phyloP scores from a whole-genome alignment of 2,113 vertebrate species.

The Gavia stellata region DNA sequence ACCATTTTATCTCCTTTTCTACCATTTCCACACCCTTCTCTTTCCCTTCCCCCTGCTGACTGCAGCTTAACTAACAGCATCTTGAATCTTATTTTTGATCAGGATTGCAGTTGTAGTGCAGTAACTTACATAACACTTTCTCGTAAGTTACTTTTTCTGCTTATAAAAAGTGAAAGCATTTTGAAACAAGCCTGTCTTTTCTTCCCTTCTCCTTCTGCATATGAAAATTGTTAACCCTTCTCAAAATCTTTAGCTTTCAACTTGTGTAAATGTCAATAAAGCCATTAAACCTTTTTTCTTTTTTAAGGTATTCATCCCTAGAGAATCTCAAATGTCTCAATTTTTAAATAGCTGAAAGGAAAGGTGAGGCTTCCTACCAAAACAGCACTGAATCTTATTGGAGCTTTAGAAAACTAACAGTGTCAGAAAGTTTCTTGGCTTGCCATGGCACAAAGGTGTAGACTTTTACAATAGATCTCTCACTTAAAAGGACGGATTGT shows the following conservation, averaged over 20 bases:
- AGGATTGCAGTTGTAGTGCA: slow-evolving; percentile 20
- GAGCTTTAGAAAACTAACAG: background rate
- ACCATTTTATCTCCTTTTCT: background rate
- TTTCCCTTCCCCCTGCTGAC: background rate
- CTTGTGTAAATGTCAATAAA: background rate
- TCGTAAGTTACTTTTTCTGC: background rate
- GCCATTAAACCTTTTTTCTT: background rate
- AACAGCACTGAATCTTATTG: background rate
- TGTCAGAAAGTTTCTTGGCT: background rate
- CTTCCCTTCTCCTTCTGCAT: background rate
- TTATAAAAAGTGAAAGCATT: background rate
- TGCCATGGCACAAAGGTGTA: background rate
- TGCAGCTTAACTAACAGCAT: background rate
- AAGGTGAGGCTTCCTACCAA: background rate
- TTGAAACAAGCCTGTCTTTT: background rate
- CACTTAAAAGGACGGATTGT: background rate
- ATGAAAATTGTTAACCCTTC: background rate
- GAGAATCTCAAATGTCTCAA: background rate
- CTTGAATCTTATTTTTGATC: slow-evolving; percentile 26
- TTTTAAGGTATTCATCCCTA: background rate
- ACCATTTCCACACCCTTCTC: background rate
- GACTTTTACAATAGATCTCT: background rate
- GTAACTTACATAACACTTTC: slow-evolving; percentile 24
- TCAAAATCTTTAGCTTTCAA: background rate
- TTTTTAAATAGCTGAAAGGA: background rate